Base-by-base conservation (phyloP, 2,888 invertebrate genomes). In the Amphipyra berbera region DNA sequence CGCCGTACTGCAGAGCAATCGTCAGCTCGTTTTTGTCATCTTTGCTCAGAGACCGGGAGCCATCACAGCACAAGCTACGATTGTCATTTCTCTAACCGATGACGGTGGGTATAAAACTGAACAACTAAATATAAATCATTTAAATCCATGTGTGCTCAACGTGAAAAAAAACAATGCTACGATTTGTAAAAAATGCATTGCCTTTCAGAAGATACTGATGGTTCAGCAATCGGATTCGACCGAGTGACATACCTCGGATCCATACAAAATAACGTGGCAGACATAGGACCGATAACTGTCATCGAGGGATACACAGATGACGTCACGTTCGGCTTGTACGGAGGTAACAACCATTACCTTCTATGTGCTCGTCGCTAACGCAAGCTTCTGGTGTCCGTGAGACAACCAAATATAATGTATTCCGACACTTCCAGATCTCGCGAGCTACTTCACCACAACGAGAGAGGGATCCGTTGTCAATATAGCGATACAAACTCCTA, bases 261-360 rank as follows among this genome's bases (percentile, higher is more conserved):
- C 10, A 56, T 78, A 10, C 47, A 64, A 45, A 64, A 64, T 35
- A 54, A 59, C 37, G 35, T 27, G 8, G 40, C 58, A 13, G 54
- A 54, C 6, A 52, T 85, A 38, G 63, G 68, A 40, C 55, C 78
- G 1, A 84, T 86, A 13, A 72, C 67, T 5, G 72, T 86, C 14
- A 68, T 54, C 6, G 72, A 78, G 49, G 85, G 83, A 33, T 82
- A 77, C 58, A 70, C 68, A 1, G 9, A 64, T 6, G 61, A 73
- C 33, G 83, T 86, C 8, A 27, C 46, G 5, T 82, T 83, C 30
- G 54, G 41, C 9, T 27, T 75, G 40, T 44, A 52, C 9, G 73
- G 73, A 61, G 50, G 50, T 50, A 41, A 30, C 6, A 13, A 27
- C 13, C n/a, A 13, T 37, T 2, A 40, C 8, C 10, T 27, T 30